Percentiles rank a stretch among this genome's conserved stretches.
phyloP scores from a whole-genome alignment of 2,888 invertebrate species.

The Mantis religiosa region DNA sequence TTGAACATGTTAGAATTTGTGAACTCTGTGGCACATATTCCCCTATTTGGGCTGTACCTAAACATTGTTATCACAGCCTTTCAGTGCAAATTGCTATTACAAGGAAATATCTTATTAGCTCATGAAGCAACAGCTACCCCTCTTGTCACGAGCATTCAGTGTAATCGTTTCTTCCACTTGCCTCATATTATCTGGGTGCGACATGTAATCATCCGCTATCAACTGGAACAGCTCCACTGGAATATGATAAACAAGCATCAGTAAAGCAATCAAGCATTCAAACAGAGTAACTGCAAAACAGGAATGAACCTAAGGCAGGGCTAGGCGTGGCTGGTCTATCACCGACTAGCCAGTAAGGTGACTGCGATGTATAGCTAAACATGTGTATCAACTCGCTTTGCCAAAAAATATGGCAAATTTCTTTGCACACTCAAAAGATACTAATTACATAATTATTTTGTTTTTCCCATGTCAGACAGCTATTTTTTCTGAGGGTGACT shows the following conservation, averaged over 20 bases:
- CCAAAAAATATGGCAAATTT: too few species aligned
- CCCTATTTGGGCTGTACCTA: background rate
- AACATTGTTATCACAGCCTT: background rate
- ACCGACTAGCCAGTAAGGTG: too few species aligned
- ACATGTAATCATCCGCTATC: conserved; percentile 49
- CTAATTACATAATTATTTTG: too few species aligned
- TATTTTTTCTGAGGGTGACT: too few species aligned
- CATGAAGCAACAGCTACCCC: background rate
- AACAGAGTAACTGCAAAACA: too few species aligned
- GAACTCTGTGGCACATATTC: background rate
- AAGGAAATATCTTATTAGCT: background rate
- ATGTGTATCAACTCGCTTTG: too few species aligned
- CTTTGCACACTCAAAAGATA: too few species aligned
- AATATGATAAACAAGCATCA: conserved; percentile 32
- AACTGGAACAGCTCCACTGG: conserved; percentile 51
- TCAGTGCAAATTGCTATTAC: background rate
- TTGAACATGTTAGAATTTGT: background rate
- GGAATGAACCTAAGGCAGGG: too few species aligned
- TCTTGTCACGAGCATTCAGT: background rate
- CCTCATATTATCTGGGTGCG: conserved; percentile 25
- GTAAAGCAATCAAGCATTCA: background rate
- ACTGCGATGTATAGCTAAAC: too few species aligned
- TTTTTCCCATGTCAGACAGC: too few species aligned
- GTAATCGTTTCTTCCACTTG: conserved; percentile 28
- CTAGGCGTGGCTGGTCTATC: too few species aligned